Conservation (phyloP, 2,888 invertebrate genomes). For the Acleris emargana region DNA sequence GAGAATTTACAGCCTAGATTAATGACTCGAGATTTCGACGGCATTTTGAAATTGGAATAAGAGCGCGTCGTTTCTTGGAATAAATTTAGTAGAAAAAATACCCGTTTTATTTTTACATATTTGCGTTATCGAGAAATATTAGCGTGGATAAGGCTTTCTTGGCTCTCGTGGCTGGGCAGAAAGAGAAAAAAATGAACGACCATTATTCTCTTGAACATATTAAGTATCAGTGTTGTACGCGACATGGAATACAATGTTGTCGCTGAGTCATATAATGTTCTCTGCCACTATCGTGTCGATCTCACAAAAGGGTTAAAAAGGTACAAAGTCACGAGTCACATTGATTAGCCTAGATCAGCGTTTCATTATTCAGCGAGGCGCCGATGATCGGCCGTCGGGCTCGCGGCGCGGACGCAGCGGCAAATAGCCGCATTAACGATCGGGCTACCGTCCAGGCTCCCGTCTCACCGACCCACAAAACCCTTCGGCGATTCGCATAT, state of each 20-base stretch:
- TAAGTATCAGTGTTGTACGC: conserved; percentile 10
- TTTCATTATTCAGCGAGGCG: conserved; percentile 72
- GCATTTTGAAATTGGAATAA: conserved; percentile 26
- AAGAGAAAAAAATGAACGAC: not conserved
- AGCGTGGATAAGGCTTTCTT: conserved; percentile 4
- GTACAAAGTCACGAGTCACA: conserved; percentile 51
- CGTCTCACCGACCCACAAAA: conserved; percentile 59
- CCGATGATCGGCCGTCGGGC: conserved; percentile 65
- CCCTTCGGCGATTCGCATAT: conserved; percentile 53
- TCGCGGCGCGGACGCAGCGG: conserved; percentile 50
- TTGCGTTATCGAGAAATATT: conserved; percentile 14
- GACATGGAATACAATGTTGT: conserved; percentile 18
- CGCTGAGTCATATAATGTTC: conserved; percentile 14
- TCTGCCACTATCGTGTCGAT: conserved; percentile 28
- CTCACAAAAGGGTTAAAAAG: conserved; percentile 47
- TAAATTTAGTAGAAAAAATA: conserved; percentile 5
- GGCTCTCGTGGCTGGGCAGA: conserved; percentile 16
- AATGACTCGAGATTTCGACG: conserved; percentile 30
- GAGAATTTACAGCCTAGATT: conserved; percentile 27
- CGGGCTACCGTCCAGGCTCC: conserved; percentile 37
- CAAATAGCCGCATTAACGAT: conserved; percentile 61
- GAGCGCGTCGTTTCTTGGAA: conserved; percentile 14
- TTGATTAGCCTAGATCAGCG: conserved; percentile 69
- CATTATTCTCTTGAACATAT: conserved; percentile 12
- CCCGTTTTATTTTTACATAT: conserved; percentile 8